A percentile compares a stretch with the other conserved stretches of the same genome.
phyloP scores from a whole-genome alignment of 2,113 vertebrate species.

The Eubucco bourcierii region DNA sequence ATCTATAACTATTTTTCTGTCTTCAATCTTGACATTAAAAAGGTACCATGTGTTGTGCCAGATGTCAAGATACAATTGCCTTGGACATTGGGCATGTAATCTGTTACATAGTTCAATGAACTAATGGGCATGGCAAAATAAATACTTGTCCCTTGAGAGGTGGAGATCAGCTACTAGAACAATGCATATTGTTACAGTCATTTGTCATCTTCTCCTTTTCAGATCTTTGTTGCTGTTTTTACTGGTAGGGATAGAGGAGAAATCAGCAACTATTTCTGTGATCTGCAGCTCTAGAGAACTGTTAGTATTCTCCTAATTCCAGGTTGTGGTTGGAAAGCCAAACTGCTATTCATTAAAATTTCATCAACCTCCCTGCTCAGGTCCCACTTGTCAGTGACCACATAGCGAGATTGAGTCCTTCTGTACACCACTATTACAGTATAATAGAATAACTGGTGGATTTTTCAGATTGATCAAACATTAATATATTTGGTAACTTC shows the following conservation, averaged over 20 bases:
- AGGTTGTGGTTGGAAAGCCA: not conserved
- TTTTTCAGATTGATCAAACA: not conserved
- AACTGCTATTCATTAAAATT: not conserved
- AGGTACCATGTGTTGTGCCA: not conserved
- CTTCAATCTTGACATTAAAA: not conserved
- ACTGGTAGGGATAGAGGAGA: not conserved
- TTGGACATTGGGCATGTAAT: not conserved
- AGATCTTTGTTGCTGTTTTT: not conserved
- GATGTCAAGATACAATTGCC: not conserved
- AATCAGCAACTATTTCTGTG: not conserved
- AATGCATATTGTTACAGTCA: not conserved
- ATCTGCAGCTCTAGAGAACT: not conserved
- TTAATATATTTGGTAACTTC: not conserved
- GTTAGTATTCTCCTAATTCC: not conserved
- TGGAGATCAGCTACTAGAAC: not conserved
- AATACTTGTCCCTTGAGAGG: not conserved
- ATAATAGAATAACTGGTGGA: not conserved
- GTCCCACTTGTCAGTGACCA: not conserved
- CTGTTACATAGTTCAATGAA: not conserved
- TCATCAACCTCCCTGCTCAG: not conserved
- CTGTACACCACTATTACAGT: not conserved
- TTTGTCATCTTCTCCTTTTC: not conserved
- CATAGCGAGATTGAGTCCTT: not conserved
- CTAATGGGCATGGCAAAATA: not conserved
- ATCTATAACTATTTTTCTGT: not conserved